phyloP scores from a whole-genome alignment of 2,113 vertebrate species.

The Buteo buteo region DNA sequence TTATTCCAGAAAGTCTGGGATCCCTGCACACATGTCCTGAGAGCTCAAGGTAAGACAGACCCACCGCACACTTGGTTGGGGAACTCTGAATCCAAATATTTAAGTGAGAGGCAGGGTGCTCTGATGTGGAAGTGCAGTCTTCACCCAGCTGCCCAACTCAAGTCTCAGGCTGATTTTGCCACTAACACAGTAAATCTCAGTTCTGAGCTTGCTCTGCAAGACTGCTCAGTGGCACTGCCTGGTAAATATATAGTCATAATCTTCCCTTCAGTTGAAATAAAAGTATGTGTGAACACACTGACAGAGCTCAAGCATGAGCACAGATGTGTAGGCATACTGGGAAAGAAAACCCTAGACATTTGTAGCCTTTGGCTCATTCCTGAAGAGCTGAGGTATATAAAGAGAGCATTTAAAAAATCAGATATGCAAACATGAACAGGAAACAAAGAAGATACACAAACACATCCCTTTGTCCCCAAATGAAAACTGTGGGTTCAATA shows the following conservation, averaged over 20 bases:
- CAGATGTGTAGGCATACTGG: neutral
- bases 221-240: neutral
- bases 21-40: neutral
- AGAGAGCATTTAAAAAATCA: neutral
- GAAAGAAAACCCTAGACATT: neutral
- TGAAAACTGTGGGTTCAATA: neutral
- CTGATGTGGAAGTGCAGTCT: neutral
- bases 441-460: constrained; percentile 1
- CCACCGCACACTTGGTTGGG: neutral
- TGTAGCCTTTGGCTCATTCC: neutral
- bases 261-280: neutral
- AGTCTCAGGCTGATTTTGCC: neutral
- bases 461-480: neutral
- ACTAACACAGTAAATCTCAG: neutral
- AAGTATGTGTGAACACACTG: neutral
- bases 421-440: neutral
- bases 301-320: neutral
- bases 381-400: neutral
- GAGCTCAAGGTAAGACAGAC: neutral
- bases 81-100: neutral
- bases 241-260: neutral
- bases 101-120: neutral
- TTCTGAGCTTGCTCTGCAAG: neutral
- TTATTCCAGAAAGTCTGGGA: neutral
- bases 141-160: neutral